Evolutionary conservation across 2,113 vertebrate genomes (phyloP), one percentile per base, ranked within the genome.

Genomic region (Phrynosoma blainvillii): DNA sequence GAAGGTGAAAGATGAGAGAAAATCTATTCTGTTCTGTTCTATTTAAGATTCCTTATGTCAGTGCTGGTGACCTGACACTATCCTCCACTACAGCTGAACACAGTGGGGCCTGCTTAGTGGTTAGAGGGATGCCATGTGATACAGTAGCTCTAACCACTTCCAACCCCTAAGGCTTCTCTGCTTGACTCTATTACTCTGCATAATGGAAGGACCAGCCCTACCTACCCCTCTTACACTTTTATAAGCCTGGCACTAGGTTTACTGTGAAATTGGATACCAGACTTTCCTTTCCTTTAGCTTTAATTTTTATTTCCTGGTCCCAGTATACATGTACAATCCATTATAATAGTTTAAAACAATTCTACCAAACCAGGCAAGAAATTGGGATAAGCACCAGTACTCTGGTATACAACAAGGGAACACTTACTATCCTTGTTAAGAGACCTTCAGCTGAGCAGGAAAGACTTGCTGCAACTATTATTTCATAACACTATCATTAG

Each of bases 281-380:
- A 1, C 5, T 16, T 89, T 2, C 74, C 80, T 85, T 54, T 84
- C 7, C 5, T 93, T 85, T 82, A 89, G 84, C 84, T 86, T 88
- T 70, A 79, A 73, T 7, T 6, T 71, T 85, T 59, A 91, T 90
- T 59, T 0, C 2, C 5, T 14, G 40, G 8, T 82, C 8, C n/a
- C 85, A 79, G 89, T 68, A 0, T 86, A 2, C 20, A 32, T 84
- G 3, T n/a, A 21, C 18, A 90, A 71, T 73, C 82, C 54, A 77
- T 82, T 92, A 62, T 86, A 84, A 62, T 79, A 0, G 85, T 89
- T 92, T 79, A 88, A 59, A 92, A 85, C 40, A 71, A 74, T 81
- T 87, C 25, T 88, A 91, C 14, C 66, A 77, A 89, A 30, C n/a
- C 80, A 76, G 0, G 0, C 91, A 85, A 65, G 78, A 87, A 91